Evolutionary conservation across 2,888 invertebrate genomes (phyloP).

Genomic region (Parnassius mnemosyne): DNA sequence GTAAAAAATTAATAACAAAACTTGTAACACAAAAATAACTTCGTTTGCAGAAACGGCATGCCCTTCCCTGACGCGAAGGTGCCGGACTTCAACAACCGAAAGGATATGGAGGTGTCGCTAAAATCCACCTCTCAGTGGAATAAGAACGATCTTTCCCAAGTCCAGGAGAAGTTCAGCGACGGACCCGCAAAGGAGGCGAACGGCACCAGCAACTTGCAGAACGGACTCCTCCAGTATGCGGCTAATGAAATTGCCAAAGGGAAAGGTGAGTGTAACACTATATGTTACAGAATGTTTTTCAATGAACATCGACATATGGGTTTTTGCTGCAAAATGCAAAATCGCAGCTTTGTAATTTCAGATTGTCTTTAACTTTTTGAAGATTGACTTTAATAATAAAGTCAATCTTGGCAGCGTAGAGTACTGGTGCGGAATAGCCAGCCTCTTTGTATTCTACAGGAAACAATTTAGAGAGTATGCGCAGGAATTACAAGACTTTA

Average conservation of each 20-base stretch:
- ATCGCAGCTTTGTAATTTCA: too few relatives aligned
- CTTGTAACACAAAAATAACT: neutral
- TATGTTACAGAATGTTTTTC: too few relatives aligned
- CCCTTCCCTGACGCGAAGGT: slow-evolving; percentile 83
- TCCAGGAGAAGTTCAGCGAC: slow-evolving; percentile 43
- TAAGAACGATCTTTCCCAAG: slow-evolving; percentile 76
- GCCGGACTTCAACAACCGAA: slow-evolving; percentile 77
- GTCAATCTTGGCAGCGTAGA: too few relatives aligned
- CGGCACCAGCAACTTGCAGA: slow-evolving; percentile 63
- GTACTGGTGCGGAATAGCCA: too few relatives aligned
- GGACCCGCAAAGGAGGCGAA: slow-evolving; percentile 58
- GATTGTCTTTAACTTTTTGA: too few relatives aligned
- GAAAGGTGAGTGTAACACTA: slow-evolving; percentile 49
- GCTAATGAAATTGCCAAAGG: slow-evolving; percentile 84
- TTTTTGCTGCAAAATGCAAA: too few relatives aligned
- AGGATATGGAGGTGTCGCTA: slow-evolving; percentile 64
- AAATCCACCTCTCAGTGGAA: slow-evolving; percentile 54
- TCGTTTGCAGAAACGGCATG: slow-evolving; percentile 78
- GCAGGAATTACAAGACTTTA: too few relatives aligned
- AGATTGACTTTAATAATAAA: too few relatives aligned
- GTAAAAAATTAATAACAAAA: too few relatives aligned
- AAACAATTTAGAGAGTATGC: too few relatives aligned
- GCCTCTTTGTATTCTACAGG: too few relatives aligned
- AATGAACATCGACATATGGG: too few relatives aligned
- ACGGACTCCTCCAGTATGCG: slow-evolving; percentile 78